A percentile compares a stretch with the other conserved stretches of the same genome.
Evolutionary conservation across 2,888 invertebrate species (phyloP).

Genomic region (Eristalis arbustorum): DNA sequence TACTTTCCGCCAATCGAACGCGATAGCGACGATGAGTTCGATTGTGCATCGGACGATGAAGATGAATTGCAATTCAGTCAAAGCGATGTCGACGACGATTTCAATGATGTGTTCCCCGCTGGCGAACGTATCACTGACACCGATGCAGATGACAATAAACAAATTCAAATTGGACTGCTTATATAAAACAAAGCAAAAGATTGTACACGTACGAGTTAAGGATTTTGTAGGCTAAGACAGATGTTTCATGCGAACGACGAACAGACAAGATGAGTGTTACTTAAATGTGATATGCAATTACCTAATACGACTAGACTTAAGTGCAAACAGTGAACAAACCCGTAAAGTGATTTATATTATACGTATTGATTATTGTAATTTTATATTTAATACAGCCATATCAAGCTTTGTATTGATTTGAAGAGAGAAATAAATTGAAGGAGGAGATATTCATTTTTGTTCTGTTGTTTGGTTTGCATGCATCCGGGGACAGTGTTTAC

Average conservation of each 20-base stretch:
- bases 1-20: slow-evolving; percentile 88
- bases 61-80: slow-evolving; percentile 78
- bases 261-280: slow-evolving; percentile 56
- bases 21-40: slow-evolving; percentile 76
- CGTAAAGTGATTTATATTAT: slow-evolving; percentile 18
- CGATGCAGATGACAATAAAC: slow-evolving; percentile 30
- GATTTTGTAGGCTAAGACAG: background rate
- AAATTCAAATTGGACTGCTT: slow-evolving; percentile 41
- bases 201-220: slow-evolving; percentile 12
- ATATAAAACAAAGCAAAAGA: slow-evolving; percentile 11
- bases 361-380: slow-evolving; percentile 40
- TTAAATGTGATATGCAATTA: slow-evolving; percentile 72
- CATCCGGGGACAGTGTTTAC: background rate
- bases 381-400: slow-evolving; percentile 16
- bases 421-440: slow-evolving; percentile 40
- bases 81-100: slow-evolving; percentile 73
- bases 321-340: slow-evolving; percentile 7
- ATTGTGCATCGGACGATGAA: slow-evolving; percentile 75
- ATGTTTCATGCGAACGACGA: slow-evolving; percentile 22
- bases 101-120: slow-evolving; percentile 38
- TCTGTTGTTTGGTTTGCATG: slow-evolving; percentile 28
- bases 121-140: slow-evolving; percentile 14
- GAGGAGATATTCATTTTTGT: slow-evolving; percentile 54
- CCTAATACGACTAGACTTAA: slow-evolving; percentile 62
- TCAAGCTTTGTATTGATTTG: slow-evolving; percentile 1